Base-by-base conservation (phyloP, 2,888 invertebrate genomes). In the Caenorhabditis doughertyi region DNA sequence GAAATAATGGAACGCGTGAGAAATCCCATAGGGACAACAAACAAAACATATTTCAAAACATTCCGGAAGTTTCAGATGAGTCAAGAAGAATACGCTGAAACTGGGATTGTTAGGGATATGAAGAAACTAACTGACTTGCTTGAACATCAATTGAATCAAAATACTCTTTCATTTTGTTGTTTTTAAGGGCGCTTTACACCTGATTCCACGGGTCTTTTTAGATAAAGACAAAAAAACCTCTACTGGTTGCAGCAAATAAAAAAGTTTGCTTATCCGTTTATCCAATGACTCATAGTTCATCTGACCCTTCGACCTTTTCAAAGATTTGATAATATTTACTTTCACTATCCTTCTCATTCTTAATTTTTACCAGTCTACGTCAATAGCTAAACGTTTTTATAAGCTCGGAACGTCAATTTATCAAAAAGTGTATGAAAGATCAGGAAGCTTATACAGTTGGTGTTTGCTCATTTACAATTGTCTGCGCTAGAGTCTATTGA, bases 381-480 rank as follows among this genome's bases (percentile, higher is more conserved):
- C 62, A 62, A 55, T 29, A 65, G 5, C 18, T 21, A 9, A n/a
- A 39, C 18, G 35, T 51, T 53, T n/a, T 47, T 51, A 62, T 51
- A 18, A 11, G 9, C 0, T 16, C 11, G 3, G 32, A 44, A 55
- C 49, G 62, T 60, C 35, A 42, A 8, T 21, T 35, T 32, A 23
- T 39, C n/a, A 71, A 18, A 35, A 47, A 62, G 11, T 53, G 51
- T 51, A 55, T 27, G 32, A 5, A 42, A n/a, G 65, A n/a, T 56
- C 73, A 65, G 8, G 23, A 29, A 65, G 60, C 27, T 58, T 55
- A 29, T 18, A 68, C 9, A 11, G 21, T 25, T 74, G 56, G 23
- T 73, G 73, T 73, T 73, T 73, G 73, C 42, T 72, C 72, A 58
- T 29, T 60, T 7, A 8, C 16, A 32, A 4, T 21, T 47, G 32